phyloP scores from a whole-genome alignment of 2,797 vertebrate genomes.

The Tinamus major region DNA sequence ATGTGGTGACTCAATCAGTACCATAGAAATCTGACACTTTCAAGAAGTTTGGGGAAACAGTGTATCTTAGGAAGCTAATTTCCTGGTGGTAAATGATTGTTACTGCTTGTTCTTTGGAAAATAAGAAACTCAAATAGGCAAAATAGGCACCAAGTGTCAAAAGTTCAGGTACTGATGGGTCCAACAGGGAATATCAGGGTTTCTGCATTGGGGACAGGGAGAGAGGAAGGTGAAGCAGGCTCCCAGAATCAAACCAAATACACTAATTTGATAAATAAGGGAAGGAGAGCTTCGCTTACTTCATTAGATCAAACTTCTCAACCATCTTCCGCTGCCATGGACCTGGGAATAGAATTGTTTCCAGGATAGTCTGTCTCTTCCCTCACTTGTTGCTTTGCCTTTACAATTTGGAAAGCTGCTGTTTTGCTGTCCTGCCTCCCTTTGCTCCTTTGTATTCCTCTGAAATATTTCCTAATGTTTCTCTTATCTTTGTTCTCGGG shows the following conservation, averaged over 20 bases:
- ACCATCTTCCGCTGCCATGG: background rate
- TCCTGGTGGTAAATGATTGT: conserved; percentile 19
- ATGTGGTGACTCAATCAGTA: background rate
- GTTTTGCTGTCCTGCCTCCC: background rate
- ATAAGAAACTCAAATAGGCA: background rate
- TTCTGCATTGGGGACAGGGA: background rate
- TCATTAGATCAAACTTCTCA: background rate
- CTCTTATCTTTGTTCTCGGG: background rate
- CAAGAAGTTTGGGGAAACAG: background rate
- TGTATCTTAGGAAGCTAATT: background rate
- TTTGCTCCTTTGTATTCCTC: background rate
- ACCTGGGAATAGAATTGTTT: background rate
- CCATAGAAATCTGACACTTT: background rate
- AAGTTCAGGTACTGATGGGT: conserved; percentile 21
- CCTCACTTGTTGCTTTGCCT: background rate
- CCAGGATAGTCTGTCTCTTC: background rate
- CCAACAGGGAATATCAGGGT: background rate
- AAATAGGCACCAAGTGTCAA: background rate
- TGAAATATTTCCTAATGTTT: background rate
- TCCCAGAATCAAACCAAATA: background rate
- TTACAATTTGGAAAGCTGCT: background rate
- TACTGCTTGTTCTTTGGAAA: background rate
- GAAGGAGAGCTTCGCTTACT: background rate
- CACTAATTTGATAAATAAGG: background rate
- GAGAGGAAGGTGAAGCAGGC: rapidly evolving